Percentiles rank a stretch among this genome's conserved stretches.
Evolutionary conservation across 2,888 invertebrate species (phyloP).

Genomic region (Mycalesis mineus): DNA sequence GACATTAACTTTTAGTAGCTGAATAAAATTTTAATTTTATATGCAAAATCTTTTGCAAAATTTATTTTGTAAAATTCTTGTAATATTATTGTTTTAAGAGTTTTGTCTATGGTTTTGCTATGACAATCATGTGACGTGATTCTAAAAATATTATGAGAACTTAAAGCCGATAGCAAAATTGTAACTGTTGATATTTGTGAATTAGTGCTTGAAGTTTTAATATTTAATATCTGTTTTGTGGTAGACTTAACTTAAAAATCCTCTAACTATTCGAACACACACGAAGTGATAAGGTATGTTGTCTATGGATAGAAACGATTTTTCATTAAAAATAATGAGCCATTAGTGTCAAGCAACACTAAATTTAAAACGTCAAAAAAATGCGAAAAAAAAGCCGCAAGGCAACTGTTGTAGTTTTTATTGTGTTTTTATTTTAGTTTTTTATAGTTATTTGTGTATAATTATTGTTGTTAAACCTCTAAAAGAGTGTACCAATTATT

Average conservation of each 20-base stretch:
- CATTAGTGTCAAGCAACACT: conserved; percentile 74
- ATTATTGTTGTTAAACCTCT: conserved; percentile 52
- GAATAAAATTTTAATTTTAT: too few relatives aligned
- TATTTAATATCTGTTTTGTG: too few relatives aligned
- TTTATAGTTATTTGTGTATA: conserved; percentile 67
- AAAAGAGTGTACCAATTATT: conserved; percentile 51
- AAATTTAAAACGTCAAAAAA: conserved; percentile 73
- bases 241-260: too few relatives aligned
- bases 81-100: background rate
- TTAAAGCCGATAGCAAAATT: background rate
- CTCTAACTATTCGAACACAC: background rate
- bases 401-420: conserved; percentile 57
- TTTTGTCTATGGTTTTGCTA: background rate
- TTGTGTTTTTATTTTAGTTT: conserved; percentile 50
- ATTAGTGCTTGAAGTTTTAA: background rate
- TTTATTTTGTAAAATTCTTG: background rate
- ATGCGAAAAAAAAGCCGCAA: conserved; percentile 63
- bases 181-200: background rate
- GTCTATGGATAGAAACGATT: conserved; percentile 43
- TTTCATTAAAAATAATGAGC: conserved; percentile 57
- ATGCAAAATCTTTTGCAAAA: too few relatives aligned
- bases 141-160: background rate
- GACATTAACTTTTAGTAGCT: too few relatives aligned
- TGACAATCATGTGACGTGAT: background rate
- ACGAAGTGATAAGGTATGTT: conserved; percentile 19